Evolutionary conservation across 2,797 vertebrate genomes (phyloP).

Genomic region (Falco biarmicus): DNA sequence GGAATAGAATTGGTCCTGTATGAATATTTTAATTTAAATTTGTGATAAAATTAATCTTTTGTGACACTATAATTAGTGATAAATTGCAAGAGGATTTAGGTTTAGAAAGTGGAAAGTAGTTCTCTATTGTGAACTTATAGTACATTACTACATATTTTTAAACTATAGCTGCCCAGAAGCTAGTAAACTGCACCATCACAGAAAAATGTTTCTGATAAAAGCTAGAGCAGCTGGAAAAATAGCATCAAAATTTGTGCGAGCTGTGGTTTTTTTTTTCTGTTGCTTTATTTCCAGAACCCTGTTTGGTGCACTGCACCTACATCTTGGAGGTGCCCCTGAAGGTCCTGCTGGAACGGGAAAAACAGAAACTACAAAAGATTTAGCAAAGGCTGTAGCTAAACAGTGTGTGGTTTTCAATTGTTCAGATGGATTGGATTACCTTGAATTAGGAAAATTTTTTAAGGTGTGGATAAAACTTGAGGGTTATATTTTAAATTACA

Average conservation of each 20-base stretch:
- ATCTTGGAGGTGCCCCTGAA: constrained; percentile 91
- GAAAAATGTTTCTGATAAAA: not conserved
- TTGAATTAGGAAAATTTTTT: constrained; percentile 92
- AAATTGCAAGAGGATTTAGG: not conserved
- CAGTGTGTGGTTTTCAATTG: constrained; percentile 96
- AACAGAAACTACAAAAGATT: constrained; percentile 92
- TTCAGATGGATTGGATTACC: constrained; percentile 92
- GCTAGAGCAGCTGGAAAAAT: not conserved
- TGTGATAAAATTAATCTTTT: not conserved
- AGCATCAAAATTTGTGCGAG: not conserved
- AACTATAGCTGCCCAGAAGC: not conserved
- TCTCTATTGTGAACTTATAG: not conserved
- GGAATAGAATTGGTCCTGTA: not conserved
- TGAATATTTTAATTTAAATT: not conserved
- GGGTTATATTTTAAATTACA: not conserved
- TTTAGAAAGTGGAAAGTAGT: not conserved
- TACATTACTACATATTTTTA: not conserved
- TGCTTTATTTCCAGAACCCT: constrained; percentile 81
- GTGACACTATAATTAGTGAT: not conserved
- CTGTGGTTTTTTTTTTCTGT: not conserved
- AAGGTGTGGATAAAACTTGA: constrained; percentile 78
- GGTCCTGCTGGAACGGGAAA: constrained; percentile 93
- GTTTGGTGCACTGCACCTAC: constrained; percentile 88
- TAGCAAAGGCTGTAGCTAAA: constrained; percentile 94
- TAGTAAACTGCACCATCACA: not conserved